Evolutionary conservation across 1,140 invertebrate species (phyloP).

Genomic region (Argopecten irradians): DNA sequence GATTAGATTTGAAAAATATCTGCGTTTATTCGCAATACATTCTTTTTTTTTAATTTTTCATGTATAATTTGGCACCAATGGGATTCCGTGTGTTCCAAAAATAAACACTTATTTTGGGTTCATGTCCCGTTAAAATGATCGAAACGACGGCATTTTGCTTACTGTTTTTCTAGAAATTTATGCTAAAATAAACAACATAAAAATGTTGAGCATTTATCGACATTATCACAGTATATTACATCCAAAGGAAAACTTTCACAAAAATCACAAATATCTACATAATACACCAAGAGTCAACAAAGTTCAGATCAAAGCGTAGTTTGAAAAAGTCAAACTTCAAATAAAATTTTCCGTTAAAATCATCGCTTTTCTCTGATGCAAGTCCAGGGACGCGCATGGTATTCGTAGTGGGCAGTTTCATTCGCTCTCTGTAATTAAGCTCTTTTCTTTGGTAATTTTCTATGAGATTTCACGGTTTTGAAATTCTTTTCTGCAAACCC

Average conservation of each 20-base stretch:
- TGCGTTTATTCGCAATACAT: too few relatives aligned
- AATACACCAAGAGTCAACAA: not conserved
- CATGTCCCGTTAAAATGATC: too few relatives aligned
- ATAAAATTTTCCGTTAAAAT: conserved; percentile 1
- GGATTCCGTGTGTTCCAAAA: too few relatives aligned
- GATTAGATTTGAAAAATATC: too few relatives aligned
- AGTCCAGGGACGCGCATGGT: not conserved
- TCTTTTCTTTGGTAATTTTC: not conserved
- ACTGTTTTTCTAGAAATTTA: too few relatives aligned
- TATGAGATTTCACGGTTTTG: conserved; percentile 12
- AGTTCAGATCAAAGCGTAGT: not conserved
- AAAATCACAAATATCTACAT: not conserved
- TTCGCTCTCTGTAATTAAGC: not conserved
- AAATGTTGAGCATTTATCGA: too few relatives aligned
- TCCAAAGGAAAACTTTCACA: not conserved
- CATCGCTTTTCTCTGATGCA: not conserved
- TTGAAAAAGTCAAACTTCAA: not conserved
- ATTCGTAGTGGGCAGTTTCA: not conserved
- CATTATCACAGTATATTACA: not conserved
- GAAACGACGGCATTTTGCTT: too few relatives aligned
- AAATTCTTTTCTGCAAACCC: conserved; percentile 30
- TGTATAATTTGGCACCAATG: too few relatives aligned
- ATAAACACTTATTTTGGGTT: too few relatives aligned
- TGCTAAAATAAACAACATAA: too few relatives aligned
- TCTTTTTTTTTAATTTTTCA: too few relatives aligned